Percentiles rank a stretch among this genome's conserved stretches.
phyloP scores from a whole-genome alignment of 37 sponge, comb jelly and placozoan genomes.

The Ephydatia muelleri region DNA sequence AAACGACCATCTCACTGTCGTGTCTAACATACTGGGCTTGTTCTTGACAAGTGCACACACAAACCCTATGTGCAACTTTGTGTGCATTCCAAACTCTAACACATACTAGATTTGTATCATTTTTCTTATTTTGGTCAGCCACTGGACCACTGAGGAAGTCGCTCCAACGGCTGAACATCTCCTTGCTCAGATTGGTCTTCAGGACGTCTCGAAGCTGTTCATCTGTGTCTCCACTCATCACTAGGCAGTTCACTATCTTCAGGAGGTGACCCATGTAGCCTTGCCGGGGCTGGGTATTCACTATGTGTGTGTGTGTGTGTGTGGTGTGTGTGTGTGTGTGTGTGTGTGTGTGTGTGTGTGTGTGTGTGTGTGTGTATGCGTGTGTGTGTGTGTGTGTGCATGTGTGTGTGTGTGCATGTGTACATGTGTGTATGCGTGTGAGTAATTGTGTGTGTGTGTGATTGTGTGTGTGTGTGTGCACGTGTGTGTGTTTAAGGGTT shows the following conservation, averaged over 20 bases:
- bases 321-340: not conserved
- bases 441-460: too few relatives aligned
- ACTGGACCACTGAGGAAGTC: constrained; percentile 66
- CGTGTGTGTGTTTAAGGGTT: too few relatives aligned
- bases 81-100: too few relatives aligned
- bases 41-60: too few relatives aligned
- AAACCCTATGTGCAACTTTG: too few relatives aligned
- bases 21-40: too few relatives aligned
- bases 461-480: too few relatives aligned
- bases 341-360: too few relatives aligned
- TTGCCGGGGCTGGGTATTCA: constrained; percentile 14
- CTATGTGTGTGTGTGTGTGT: not conserved
- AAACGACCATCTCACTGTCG: too few relatives aligned
- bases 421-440: too few relatives aligned
- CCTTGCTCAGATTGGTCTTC: constrained; percentile 34
- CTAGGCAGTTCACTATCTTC: constrained; percentile 46
- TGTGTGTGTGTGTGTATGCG: not conserved
- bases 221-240: constrained; percentile 10
- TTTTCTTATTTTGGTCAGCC: constrained; percentile 61
- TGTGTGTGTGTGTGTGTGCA: too few relatives aligned
- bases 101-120: constrained; percentile 65
- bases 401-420: too few relatives aligned
- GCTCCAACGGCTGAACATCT: constrained; percentile 46
- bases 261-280: constrained; percentile 90
- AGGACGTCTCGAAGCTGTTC: not conserved